A percentile compares a stretch with the other conserved stretches of the same genome.
Conservation (phyloP, 2,797 vertebrate species). For the Neostethus bicornis region DNA sequence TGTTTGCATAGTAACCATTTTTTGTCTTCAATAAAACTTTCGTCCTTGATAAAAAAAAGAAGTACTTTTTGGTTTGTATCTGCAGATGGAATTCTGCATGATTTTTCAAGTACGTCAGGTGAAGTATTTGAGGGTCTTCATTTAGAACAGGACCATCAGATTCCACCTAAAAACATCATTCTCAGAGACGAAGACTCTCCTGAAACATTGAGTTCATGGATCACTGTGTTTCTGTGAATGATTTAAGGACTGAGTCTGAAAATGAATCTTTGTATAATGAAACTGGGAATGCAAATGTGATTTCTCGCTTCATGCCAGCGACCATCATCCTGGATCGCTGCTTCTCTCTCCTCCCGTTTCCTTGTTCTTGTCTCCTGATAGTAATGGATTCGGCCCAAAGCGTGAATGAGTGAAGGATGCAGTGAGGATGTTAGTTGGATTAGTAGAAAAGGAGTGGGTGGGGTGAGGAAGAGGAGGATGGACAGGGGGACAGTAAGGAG, state of each 20-base stretch:
- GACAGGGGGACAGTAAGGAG: conserved; percentile 48
- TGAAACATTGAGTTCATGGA: conserved; percentile 2
- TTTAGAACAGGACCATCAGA: neutral
- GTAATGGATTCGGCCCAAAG: conserved; percentile 58
- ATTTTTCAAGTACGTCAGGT: too few species aligned
- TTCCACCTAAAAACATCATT: neutral
- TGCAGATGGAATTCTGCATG: too few species aligned
- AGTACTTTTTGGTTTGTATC: too few species aligned
- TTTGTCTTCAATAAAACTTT: too few species aligned
- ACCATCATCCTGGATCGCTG: conserved; percentile 38
- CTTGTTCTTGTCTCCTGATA: conserved; percentile 29
- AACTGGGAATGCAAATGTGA: conserved; percentile 47
- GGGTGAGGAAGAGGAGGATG: conserved; percentile 33
- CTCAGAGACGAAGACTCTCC: neutral
- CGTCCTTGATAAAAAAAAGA: too few species aligned
- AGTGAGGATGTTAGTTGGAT: conserved; percentile 73
- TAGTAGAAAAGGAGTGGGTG: conserved; percentile 54
- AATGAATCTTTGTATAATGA: conserved; percentile 49
- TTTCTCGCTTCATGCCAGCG: conserved; percentile 38
- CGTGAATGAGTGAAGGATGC: conserved; percentile 47
- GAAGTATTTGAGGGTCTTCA: neutral
- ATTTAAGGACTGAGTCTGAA: conserved; percentile 35
- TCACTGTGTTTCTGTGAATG: conserved; percentile 22
- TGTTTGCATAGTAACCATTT: too few species aligned
- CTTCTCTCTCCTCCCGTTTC: conserved; percentile 30